Evolutionary conservation across 2,888 invertebrate species (phyloP), one percentile per base, ranked within the genome.

Genomic region (Camptogramma bilineatum): DNA sequence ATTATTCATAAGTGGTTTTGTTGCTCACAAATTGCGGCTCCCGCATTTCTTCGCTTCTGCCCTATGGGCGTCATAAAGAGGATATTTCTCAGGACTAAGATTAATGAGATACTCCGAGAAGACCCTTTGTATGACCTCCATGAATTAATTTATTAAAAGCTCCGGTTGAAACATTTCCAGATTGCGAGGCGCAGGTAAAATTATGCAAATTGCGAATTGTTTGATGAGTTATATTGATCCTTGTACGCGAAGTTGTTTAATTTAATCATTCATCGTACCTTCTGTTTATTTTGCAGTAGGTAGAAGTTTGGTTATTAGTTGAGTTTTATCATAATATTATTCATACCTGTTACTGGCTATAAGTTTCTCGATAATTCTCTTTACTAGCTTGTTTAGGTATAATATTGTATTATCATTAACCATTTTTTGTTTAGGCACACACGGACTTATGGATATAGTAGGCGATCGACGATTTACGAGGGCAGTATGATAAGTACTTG

Each of bases 61-160:
- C 80, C 79, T 73, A 71, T 72, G 79, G 77, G 79, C 67, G 71
- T 74, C 77, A 71, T 80, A 78, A 79, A 80, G 73, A 77, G 70
- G 79, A 77, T 78, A 77, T 78, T 79, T 80, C 78, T 77, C 75
- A 72, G 73, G 67, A 64, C 69, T 62, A 76, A 80, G 80, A 83
- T 83, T 81, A 81, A 85, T 81, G 77, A 76, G 75, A 66, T 76
- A 70, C 73, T 74, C 71, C 75, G 70, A 69, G 72, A 71, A 75
- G 73, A 71, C 73, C 73, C 74, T 79, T 79, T 79, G 74, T 79
- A 71, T 71, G 74, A 64, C 70, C 72, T 65, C 76, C 52, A 77
- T 80, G 79, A 81, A 81, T 81, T 78, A 76, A 81, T 78, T 80
- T 75, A 74, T 73, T 69, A 70, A 64, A 68, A 66, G 66, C 64